Evolutionary conservation across 2,113 vertebrate genomes (phyloP).

Genomic region (Sardina pilchardus): DNA sequence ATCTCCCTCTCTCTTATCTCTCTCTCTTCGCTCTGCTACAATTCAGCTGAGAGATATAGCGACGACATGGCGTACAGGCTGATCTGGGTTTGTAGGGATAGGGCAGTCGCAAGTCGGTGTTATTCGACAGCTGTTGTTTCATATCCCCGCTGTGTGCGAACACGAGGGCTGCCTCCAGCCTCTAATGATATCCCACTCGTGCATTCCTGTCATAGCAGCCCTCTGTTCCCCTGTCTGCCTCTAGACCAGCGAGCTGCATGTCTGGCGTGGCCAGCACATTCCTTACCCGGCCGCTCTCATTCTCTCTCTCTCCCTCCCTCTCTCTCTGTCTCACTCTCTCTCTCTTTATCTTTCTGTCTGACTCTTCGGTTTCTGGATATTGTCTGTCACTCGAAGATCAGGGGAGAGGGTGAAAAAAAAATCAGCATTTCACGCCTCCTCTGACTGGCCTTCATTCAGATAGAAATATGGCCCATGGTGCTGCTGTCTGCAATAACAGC

Average conservation of each 20-base stretch:
- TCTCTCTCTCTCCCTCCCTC: slow-evolving; percentile 3
- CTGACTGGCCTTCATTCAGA: slow-evolving; percentile 31
- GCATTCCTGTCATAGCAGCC: slow-evolving; percentile 66
- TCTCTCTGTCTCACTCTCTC: slow-evolving; percentile 14
- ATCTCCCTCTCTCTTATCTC: not conserved
- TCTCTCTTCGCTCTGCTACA: not conserved
- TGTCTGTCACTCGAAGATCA: slow-evolving; percentile 17
- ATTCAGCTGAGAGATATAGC: not conserved
- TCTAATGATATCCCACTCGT: slow-evolving; percentile 68
- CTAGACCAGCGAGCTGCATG: slow-evolving; percentile 51
- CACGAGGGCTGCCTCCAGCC: slow-evolving; percentile 50
- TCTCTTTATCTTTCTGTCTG: not conserved
- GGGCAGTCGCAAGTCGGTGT: slow-evolving; percentile 32
- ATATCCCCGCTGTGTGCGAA: slow-evolving; percentile 53
- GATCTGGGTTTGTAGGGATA: not conserved
- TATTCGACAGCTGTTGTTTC: slow-evolving; percentile 54
- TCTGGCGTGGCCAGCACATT: slow-evolving; percentile 59
- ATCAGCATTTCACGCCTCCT: slow-evolving; percentile 46
- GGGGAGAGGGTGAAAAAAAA: not conserved
- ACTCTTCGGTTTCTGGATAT: slow-evolving; percentile 46
- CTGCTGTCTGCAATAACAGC: slow-evolving; percentile 38
- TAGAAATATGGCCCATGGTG: slow-evolving; percentile 38
- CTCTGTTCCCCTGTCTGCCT: slow-evolving; percentile 62
- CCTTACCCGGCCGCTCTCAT: slow-evolving; percentile 47
- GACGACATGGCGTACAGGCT: not conserved